A percentile compares a stretch with the other conserved stretches of the same genome.
Evolutionary conservation across 2,888 invertebrate genomes (phyloP).

Genomic region (Cephus pulcher): DNA sequence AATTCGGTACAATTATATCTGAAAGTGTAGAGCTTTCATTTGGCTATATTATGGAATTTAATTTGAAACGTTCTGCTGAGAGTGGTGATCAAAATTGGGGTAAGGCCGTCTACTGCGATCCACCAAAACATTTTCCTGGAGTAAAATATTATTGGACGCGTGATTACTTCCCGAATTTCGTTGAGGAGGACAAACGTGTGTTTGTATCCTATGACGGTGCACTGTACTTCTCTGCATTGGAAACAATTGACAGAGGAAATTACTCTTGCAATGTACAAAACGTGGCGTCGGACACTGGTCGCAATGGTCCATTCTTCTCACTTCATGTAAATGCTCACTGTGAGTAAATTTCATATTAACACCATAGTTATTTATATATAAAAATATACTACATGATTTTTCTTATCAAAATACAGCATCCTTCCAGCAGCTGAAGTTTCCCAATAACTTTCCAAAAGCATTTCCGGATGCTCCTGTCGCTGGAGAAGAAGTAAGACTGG

Average conservation of each 20-base stretch:
- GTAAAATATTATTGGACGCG: constrained; percentile 94
- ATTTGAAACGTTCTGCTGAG: constrained; percentile 86
- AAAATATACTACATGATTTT: constrained; percentile 11
- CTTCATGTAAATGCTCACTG: constrained; percentile 85
- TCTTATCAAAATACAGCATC: constrained; percentile 70
- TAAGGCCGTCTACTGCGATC: constrained; percentile 91
- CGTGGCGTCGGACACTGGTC: constrained; percentile 85
- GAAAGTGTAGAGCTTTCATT: constrained; percentile 90
- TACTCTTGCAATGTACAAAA: constrained; percentile 95
- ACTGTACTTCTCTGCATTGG: constrained; percentile 93
- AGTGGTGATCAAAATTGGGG: constrained; percentile 93
- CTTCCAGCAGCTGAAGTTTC: constrained; percentile 91
- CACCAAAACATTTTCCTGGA: constrained; percentile 90
- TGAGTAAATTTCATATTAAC: constrained; percentile 60
- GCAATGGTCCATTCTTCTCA: constrained; percentile 90
- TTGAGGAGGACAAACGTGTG: constrained; percentile 91
- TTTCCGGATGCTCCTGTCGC: constrained; percentile 94
- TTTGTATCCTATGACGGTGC: constrained; percentile 96
- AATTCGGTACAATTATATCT: constrained; percentile 88
- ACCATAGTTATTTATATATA: neutral
- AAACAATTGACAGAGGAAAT: constrained; percentile 88
- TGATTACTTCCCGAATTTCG: constrained; percentile 89
- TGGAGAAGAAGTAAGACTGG: constrained; percentile 89
- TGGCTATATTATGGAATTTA: constrained; percentile 90
- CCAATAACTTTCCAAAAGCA: constrained; percentile 94